phyloP scores from a whole-genome alignment of 2,113 vertebrate genomes.

The Zootoca vivipara region DNA sequence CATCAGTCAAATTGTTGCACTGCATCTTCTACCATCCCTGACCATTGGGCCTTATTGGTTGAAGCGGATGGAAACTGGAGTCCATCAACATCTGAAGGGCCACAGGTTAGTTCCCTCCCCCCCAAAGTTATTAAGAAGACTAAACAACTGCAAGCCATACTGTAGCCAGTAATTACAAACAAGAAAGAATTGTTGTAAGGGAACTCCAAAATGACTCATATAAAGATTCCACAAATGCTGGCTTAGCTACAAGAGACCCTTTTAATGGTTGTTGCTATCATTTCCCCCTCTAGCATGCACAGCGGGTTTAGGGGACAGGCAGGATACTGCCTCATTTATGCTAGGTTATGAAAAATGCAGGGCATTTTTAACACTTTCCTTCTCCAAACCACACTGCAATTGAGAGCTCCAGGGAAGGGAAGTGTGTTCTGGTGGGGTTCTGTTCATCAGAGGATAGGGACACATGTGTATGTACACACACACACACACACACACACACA shows the following conservation, averaged over 20 bases:
- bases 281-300: background rate
- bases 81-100: background rate
- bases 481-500: no score
- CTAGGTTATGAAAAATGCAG: background rate
- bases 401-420: background rate
- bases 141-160: conserved; percentile 11
- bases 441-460: background rate
- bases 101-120: background rate
- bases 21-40: background rate
- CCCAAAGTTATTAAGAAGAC: background rate
- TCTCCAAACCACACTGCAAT: background rate
- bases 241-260: background rate
- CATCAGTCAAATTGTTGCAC: conserved; percentile 8
- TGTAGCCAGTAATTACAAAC: conserved; percentile 5
- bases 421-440: background rate
- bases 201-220: background rate
- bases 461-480: background rate
- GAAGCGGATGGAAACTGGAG: background rate
- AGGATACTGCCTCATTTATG: background rate
- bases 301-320: background rate
- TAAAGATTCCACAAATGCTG: background rate
- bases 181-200: background rate
- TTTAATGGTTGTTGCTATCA: background rate
- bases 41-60: background rate
- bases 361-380: background rate